Conservation (phyloP, 2,797 vertebrate genomes). For the Arnoldichthys spilopterus region DNA sequence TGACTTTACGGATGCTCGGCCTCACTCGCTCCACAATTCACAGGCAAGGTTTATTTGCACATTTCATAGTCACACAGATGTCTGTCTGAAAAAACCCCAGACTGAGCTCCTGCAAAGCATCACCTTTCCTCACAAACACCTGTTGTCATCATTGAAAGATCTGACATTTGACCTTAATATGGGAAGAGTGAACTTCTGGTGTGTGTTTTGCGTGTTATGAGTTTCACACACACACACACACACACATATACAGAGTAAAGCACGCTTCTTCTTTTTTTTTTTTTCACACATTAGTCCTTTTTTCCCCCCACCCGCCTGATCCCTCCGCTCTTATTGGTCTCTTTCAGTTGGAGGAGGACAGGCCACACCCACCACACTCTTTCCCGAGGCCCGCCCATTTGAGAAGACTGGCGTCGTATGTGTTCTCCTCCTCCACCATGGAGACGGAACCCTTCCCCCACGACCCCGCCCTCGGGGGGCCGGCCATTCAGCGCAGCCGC, state of each 20-base stretch:
- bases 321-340: constrained; percentile 93
- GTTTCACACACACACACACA: constrained; percentile 37
- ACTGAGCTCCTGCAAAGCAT: constrained; percentile 34
- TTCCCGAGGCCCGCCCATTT: constrained; percentile 92
- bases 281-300: constrained; percentile 47
- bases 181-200: constrained; percentile 28
- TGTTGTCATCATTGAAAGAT: constrained; percentile 16
- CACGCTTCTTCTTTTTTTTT: constrained; percentile 19
- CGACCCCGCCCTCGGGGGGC: constrained; percentile 82
- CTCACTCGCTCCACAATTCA: constrained; percentile 26
- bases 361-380: constrained; percentile 88
- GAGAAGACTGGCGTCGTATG: constrained; percentile 92
- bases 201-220: constrained; percentile 40
- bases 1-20: background rate
- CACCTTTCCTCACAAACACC: background rate
- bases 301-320: constrained; percentile 86
- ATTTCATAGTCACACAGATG: constrained; percentile 24
- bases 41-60: constrained; percentile 50
- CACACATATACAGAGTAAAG: constrained; percentile 17
- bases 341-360: constrained; percentile 95
- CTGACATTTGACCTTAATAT: background rate
- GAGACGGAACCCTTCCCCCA: constrained; percentile 91
- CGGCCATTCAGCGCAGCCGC: constrained; percentile 92
- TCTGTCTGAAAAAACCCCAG: constrained; percentile 45
- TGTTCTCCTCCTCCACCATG: constrained; percentile 92